Evolutionary conservation across 2,888 invertebrate species (phyloP), one percentile per base, ranked within the genome.

Genomic region (Tuta absoluta): DNA sequence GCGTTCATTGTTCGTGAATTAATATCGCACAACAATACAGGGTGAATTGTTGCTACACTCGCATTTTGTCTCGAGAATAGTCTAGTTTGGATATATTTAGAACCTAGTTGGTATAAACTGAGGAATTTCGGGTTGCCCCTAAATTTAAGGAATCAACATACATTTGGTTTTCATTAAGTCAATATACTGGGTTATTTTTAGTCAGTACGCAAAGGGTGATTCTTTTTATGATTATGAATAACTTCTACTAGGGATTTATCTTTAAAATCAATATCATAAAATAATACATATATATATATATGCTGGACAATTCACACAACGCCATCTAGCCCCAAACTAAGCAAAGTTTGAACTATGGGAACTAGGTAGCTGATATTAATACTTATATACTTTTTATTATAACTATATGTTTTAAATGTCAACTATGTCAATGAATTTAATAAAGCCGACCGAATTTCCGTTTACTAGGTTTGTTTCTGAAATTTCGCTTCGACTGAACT

Each of bases 1-100:
- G 56, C 56, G 56, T 56, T 56, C 56, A 56, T 56, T 56, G 56
- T 74, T 68, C 71, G 68, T 74, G 66, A 74, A 76, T 75, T 78
- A 72, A 77, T 72, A 75, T 68, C 61, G 69, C 69, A 64, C 67
- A 71, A 69, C 60, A 33, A 56, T 56, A 56, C 56, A 56, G 56
- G 28, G 24, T 56, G 56, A 56, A 33, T 56, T 56, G 56, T 56
- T 23, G 33, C 28, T 17, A 19, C 10, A 53, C 24, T 23, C n/a
- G 45, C 17, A 17, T 45, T 45, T 45, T 45, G 45, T 45, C 33
- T 10, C 7, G n/a, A 17, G n/a, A 17, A 45, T 45, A 41, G 41
- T 17, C 45, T 45, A 17, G n/a, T 45, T 45, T 17, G 33, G 33
- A 17, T 45, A 17, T 45, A n/a, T 17, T 7, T 45, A n/a, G n/a